phyloP scores from a whole-genome alignment of 2,797 vertebrate genomes.

The Chromis chromis region DNA sequence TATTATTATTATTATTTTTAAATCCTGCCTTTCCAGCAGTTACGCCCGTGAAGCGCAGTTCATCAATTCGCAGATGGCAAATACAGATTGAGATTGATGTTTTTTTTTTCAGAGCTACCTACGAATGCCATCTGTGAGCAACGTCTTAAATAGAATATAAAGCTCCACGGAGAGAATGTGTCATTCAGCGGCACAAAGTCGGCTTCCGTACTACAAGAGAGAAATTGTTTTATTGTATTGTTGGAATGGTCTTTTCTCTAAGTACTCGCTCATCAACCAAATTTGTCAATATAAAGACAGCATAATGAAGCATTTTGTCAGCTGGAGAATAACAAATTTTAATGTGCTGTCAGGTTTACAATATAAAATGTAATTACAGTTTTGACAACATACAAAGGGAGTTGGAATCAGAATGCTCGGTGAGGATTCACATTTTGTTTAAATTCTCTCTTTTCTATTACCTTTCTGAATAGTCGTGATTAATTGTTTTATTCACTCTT shows the following conservation, averaged over 20 bases:
- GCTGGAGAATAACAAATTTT: conserved; percentile 49
- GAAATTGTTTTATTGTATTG: conserved; percentile 25
- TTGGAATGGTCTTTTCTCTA: conserved; percentile 41
- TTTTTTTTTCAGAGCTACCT: conserved; percentile 19
- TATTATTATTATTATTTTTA: conserved; percentile 10
- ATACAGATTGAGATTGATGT: conserved; percentile 6
- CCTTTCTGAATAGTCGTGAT: conserved; percentile 37
- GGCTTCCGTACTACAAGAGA: background rate
- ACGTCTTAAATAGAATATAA: conserved; percentile 29
- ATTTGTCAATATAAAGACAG: conserved; percentile 61
- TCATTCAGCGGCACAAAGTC: conserved; percentile 17
- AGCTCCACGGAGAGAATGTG: background rate
- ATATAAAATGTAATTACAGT: conserved; percentile 64
- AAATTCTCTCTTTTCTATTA: conserved; percentile 30
- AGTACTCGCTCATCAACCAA: conserved; percentile 41
- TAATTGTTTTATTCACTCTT: conserved; percentile 27
- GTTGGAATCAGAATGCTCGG: conserved; percentile 22
- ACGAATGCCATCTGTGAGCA: conserved; percentile 34
- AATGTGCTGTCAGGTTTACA: conserved; percentile 60
- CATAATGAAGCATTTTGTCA: conserved; percentile 60
- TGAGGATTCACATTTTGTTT: conserved; percentile 38
- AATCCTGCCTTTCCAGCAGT: background rate
- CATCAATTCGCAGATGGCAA: conserved; percentile 12
- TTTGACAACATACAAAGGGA: conserved; percentile 49
- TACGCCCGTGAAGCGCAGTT: background rate